A percentile compares a stretch with the other conserved stretches of the same genome.
These are phyloP conservation scores for Etheostoma cragini DNA, from an alignment of 2,113 vertebrate genomes.

Conservation along the genomic window DNA sequence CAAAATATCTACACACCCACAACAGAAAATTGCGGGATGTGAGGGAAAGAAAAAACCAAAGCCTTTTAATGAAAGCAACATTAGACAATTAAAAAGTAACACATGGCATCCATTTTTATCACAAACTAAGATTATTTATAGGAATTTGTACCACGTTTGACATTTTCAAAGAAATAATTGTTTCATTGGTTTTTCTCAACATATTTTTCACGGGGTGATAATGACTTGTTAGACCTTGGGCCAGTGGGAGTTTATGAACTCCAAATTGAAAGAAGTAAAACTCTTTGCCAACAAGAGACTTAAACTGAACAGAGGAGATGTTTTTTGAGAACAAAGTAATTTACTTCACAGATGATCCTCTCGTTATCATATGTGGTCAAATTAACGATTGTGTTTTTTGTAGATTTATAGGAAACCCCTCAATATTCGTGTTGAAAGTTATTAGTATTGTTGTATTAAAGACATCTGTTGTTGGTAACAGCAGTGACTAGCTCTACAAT, in stretches of 20 bases:
- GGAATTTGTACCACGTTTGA: conserved; percentile 36
- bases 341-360: background rate
- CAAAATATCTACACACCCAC: conserved; percentile 15
- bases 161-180: conserved; percentile 58
- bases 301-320: conserved; percentile 7
- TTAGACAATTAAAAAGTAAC: conserved; percentile 39
- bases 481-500: conserved; percentile 72
- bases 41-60: background rate
- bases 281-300: background rate
- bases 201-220: conserved; percentile 47
- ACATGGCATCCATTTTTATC: conserved; percentile 64
- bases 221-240: conserved; percentile 27
- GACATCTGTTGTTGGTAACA: conserved; percentile 74
- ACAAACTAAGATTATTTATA: conserved; percentile 44
- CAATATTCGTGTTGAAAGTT: conserved; percentile 39
- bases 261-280: conserved; percentile 20
- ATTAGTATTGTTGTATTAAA: conserved; percentile 56
- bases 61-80: conserved; percentile 37
- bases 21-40: conserved; percentile 22
- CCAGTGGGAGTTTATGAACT: conserved; percentile 28
- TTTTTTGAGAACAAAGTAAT: background rate
- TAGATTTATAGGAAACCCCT: conserved; percentile 29
- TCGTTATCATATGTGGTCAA: background rate
- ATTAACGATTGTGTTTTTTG: conserved; percentile 46
- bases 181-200: conserved; percentile 51